A percentile compares a stretch with the other conserved stretches of the same genome.
phyloP scores from a whole-genome alignment of 2,113 vertebrate genomes.

The Pycnonotus jocosus region DNA sequence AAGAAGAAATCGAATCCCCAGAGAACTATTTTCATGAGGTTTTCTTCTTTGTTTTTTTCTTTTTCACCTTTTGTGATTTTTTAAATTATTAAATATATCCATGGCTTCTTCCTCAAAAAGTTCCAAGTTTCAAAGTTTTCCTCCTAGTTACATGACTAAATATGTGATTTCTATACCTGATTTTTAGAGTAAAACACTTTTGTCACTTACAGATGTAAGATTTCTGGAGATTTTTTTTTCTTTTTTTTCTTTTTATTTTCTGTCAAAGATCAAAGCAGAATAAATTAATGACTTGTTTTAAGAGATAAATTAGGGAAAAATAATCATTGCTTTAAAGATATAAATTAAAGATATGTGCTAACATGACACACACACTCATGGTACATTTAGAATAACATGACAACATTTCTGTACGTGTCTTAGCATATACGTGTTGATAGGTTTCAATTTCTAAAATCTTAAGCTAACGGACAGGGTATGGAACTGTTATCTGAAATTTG shows the following conservation, averaged over 20 bases:
- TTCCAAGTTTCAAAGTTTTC: neutral
- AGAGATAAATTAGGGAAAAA: neutral
- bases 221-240: neutral
- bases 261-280: neutral
- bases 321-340: neutral
- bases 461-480: neutral
- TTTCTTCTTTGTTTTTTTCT: neutral
- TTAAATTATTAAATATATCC: neutral
- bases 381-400: neutral
- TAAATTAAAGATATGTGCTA: neutral
- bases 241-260: neutral
- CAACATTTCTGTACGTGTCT: neutral
- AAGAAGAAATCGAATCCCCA: neutral
- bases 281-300: neutral
- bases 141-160: neutral
- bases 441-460: neutral
- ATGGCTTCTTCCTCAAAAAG: neutral
- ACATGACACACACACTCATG: neutral
- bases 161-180: neutral
- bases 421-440: neutral
- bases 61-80: rapidly evolving
- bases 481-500: neutral
- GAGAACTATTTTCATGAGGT: neutral
- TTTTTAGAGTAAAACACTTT: neutral
- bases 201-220: neutral